phyloP scores from a whole-genome alignment of 2,797 vertebrate genomes.

The Catamblyrhynchus diadema region DNA sequence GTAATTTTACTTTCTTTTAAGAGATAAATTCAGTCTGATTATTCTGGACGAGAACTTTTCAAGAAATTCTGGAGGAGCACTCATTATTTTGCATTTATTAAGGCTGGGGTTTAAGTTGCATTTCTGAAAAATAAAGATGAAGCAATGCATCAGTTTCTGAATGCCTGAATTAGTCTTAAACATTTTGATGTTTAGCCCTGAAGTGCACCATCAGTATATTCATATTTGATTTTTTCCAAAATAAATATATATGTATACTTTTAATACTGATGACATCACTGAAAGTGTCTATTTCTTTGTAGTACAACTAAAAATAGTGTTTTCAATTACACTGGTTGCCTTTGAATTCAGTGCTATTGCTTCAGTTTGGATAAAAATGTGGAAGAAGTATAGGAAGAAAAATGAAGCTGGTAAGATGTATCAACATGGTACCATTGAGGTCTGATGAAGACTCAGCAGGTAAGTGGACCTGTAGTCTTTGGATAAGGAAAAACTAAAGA shows the following conservation, averaged over 20 bases:
- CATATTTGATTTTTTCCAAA: not conserved
- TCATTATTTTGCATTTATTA: not conserved
- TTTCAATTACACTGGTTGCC: not conserved
- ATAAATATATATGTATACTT: not conserved
- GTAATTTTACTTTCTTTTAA: not conserved
- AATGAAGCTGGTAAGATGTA: not conserved
- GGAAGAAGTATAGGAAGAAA: not conserved
- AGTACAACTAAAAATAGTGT: not conserved
- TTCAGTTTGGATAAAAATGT: not conserved
- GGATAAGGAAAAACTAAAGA: not conserved
- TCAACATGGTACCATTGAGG: not conserved
- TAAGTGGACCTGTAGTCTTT: not conserved
- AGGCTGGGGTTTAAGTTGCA: not conserved
- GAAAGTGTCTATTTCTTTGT: not conserved
- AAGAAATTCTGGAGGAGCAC: not conserved
- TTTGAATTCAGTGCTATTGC: not conserved
- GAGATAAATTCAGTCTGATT: not conserved
- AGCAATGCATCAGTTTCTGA: not conserved
- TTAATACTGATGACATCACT: not conserved
- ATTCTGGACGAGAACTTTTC: not conserved
- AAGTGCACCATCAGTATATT: not conserved
- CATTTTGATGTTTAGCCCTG: not conserved
- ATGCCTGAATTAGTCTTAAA: not conserved
- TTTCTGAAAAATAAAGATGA: not conserved
- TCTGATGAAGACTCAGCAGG: not conserved